A percentile compares a stretch with the other conserved stretches of the same genome.
These are phyloP conservation scores for Numenius phaeopus DNA, from an alignment of 2,797 vertebrate species.

Conservation along the genomic window DNA sequence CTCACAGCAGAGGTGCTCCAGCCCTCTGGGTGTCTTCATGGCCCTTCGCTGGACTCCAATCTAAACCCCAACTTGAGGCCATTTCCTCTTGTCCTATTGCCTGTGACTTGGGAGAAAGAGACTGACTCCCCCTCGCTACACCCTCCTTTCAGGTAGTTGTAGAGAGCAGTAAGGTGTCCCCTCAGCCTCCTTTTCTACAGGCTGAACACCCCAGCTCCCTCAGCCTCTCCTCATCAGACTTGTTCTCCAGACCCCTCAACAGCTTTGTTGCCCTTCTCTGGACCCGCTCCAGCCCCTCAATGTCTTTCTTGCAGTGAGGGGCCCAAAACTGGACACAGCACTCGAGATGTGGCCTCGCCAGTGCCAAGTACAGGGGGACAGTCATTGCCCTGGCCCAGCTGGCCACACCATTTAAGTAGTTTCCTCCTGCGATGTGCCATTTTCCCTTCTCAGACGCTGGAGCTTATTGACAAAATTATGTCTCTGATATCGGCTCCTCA, in stretches of 20 bases:
- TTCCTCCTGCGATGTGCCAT: fast-evolving
- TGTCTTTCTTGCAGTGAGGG: neutral
- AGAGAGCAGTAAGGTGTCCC: neutral
- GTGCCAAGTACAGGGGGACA: neutral
- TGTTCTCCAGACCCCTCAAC: neutral
- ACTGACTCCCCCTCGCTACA: no score
- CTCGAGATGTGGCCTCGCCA: neutral
- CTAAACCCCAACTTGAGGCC: no score
- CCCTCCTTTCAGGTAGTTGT: no score
- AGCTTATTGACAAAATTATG: neutral
- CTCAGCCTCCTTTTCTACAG: neutral
- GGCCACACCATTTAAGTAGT: neutral
- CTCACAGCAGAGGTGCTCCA: neutral
- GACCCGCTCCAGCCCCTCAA: neutral
- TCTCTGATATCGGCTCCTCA: neutral
- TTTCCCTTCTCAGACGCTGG: neutral
- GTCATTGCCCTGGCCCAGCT: neutral
- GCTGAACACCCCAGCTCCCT: neutral
- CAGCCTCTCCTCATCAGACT: neutral
- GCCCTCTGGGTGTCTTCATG: no score
- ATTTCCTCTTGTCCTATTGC: no score
- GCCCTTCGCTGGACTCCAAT: no score
- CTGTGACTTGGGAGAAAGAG: no score
- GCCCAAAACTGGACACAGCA: neutral
- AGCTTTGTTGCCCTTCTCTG: neutral